Conservation (phyloP, 2,888 invertebrate genomes). For the Noctua pronuba region DNA sequence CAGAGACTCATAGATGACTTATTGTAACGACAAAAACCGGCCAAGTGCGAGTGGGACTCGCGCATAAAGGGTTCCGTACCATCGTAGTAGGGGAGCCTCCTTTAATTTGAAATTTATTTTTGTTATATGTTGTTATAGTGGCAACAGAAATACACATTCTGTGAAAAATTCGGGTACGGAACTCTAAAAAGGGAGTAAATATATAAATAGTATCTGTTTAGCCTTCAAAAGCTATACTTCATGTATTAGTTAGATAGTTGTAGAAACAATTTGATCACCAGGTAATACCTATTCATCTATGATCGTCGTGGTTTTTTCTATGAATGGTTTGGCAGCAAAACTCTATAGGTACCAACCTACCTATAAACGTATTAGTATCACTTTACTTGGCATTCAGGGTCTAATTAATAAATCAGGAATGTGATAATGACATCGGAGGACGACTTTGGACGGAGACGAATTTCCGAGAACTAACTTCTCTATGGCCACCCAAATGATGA, state of each 20-base stretch:
- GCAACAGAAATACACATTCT: background rate
- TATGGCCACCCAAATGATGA: constrained; percentile 91
- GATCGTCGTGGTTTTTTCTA: constrained; percentile 23
- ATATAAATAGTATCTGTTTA: background rate
- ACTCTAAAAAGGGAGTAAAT: background rate
- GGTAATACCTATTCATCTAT: background rate
- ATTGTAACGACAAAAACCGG: background rate
- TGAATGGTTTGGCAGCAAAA: constrained; percentile 25
- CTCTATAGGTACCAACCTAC: background rate
- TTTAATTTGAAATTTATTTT: background rate
- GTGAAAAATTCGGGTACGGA: background rate
- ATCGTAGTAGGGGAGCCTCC: background rate
- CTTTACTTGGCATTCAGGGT: constrained; percentile 69
- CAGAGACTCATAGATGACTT: background rate
- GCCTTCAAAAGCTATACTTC: background rate
- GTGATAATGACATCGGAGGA: constrained; percentile 84
- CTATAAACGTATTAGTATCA: constrained; percentile 27
- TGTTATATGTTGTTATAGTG: background rate
- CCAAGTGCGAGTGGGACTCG: background rate
- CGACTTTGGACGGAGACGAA: constrained; percentile 69
- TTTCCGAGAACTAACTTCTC: constrained; percentile 86
- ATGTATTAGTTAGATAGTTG: background rate
- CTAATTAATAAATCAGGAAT: constrained; percentile 90
- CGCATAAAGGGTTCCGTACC: background rate
- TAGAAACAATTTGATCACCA: background rate